phyloP scores from a whole-genome alignment of 2,797 vertebrate species.

The Peromyscus eremicus region DNA sequence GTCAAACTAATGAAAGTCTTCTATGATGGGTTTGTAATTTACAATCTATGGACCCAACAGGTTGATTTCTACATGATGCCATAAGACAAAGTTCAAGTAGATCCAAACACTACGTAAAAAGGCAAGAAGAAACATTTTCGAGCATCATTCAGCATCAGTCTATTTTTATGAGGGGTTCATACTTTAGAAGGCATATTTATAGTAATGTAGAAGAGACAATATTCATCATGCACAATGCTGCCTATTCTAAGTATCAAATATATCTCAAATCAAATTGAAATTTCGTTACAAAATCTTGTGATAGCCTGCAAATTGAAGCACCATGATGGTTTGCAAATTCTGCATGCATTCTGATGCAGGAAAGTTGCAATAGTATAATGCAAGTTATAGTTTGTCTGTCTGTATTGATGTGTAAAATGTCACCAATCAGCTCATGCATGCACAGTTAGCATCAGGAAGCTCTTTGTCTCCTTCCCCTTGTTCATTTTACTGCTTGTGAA shows the following conservation, averaged over 20 bases:
- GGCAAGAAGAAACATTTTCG: not conserved
- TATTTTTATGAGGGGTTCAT: not conserved
- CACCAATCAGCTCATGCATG: fast-evolving
- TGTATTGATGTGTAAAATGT: fast-evolving
- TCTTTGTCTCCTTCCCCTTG: fast-evolving
- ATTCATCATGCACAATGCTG: not conserved
- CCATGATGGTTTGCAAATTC: not conserved
- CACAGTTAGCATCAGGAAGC: fast-evolving
- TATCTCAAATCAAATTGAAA: not conserved
- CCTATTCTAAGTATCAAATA: not conserved
- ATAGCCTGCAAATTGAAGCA: not conserved
- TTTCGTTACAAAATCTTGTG: not conserved
- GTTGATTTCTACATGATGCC: constrained; percentile 62
- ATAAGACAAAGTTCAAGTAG: constrained; percentile 42
- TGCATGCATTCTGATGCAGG: not conserved
- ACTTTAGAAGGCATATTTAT: not conserved
- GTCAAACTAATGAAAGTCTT: constrained; percentile 45
- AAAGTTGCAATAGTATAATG: not conserved
- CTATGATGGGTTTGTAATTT: constrained; percentile 45
- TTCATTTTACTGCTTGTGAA: not conserved
- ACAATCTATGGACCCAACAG: not conserved
- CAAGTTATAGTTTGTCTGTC: fast-evolving
- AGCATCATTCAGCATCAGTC: not conserved
- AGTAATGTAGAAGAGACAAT: not conserved
- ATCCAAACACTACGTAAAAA: constrained; percentile 39